Base-by-base conservation (phyloP, 2,797 vertebrate genomes). In the Amblyraja radiata region DNA sequence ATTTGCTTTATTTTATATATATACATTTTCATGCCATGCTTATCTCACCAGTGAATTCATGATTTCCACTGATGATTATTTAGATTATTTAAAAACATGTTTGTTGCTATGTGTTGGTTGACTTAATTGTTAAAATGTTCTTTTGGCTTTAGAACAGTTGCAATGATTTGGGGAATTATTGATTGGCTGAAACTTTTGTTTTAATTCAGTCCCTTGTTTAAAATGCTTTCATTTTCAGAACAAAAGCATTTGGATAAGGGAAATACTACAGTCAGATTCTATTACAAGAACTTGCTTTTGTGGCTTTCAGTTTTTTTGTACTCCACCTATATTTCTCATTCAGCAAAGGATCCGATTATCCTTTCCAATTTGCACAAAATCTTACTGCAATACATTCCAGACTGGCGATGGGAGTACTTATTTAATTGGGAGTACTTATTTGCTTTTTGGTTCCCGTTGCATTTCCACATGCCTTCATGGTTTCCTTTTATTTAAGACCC, bases 191-290 rank as follows among this genome's bases (percentile, higher is more conserved):
- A 25, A 23, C 23, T 83, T 25, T 28, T 58, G 23, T 58, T 83
- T 83, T 58, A 58, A 83, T 83, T 83, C 58, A 83, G 80, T 83
- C 80, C 80, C 46, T 83, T 58, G 21, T 83, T 54, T 83, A 54
- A 10, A 58, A 83, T 58, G 36, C 46, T 16, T 7, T 46, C 14
- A 46, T 14, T 46, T 46, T 83, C 23, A 83, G 23, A 54, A 46
- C 46, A 54, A 54, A 54, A 46, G 7, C 58, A 4, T 54, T 23
- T 83, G 21, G 25, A 83, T 61, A 58, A 83, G 28, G 46, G 23
- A 83, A 83, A 54, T 28, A 9, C 46, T 54, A 11, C 54, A 83
- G 54, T 11, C 71, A 21, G 39, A 32, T 18, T 8, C 39, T 81
- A 23, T 83, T 83, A 9, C 21, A 54, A 54, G 23, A 58, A 58